These are phyloP conservation scores for Argynnis bischoffii DNA, from an alignment of 2,888 invertebrate genomes.

Conservation along the genomic window DNA sequence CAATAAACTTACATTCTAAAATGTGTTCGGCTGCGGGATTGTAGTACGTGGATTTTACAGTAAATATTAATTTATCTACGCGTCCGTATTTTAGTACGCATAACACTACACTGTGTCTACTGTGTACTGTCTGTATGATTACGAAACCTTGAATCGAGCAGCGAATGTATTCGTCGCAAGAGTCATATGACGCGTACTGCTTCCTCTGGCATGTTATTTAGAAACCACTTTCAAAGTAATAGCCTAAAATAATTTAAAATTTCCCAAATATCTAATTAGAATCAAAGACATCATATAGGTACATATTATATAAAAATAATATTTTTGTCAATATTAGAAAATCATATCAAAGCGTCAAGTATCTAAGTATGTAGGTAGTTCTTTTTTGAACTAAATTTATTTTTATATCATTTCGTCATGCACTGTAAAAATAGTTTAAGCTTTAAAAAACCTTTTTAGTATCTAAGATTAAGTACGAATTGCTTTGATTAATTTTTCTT, in stretches of 20 bases:
- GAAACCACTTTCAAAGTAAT: slow-evolving; percentile 6
- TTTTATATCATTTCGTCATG: too few relatives aligned
- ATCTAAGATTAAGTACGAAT: too few relatives aligned
- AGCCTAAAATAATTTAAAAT: not conserved
- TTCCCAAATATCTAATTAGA: not conserved
- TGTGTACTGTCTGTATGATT: slow-evolving; percentile 19
- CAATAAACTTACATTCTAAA: not conserved
- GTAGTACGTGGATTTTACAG: not conserved
- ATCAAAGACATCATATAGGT: too few relatives aligned
- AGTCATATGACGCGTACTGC: slow-evolving; percentile 20
- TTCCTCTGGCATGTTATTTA: not conserved
- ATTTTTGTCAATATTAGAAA: too few relatives aligned
- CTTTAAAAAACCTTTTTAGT: too few relatives aligned
- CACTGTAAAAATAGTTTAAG: too few relatives aligned
- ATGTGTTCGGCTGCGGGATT: not conserved
- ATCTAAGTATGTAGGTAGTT: too few relatives aligned
- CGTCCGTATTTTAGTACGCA: slow-evolving; percentile 14
- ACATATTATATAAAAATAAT: too few relatives aligned
- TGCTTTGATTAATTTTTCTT: too few relatives aligned
- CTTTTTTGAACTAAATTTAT: too few relatives aligned
- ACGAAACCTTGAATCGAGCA: slow-evolving; percentile 17
- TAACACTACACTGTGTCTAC: slow-evolving; percentile 10
- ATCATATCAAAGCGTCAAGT: too few relatives aligned
- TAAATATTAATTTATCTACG: not conserved
- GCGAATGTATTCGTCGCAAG: slow-evolving; percentile 33